Conservation (phyloP, 2,888 invertebrate genomes). For the Eumerus sabulonum region DNA sequence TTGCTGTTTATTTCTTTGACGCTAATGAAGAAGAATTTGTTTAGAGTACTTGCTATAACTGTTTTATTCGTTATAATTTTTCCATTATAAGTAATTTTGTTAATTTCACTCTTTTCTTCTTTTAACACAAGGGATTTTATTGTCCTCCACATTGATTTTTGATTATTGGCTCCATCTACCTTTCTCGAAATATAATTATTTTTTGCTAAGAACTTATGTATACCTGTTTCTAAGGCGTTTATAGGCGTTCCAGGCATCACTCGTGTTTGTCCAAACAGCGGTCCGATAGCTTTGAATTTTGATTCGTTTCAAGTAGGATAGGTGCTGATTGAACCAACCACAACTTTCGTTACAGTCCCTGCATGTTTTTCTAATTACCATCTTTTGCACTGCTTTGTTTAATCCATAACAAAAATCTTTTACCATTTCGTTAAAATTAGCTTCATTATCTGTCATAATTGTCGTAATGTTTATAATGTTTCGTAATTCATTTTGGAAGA, state of each 20-base stretch:
- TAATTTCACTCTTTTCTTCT: constrained; percentile 3
- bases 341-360: background rate
- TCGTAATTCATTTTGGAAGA: too few relatives aligned
- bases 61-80: constrained; percentile 13
- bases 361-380: background rate
- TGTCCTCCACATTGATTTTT: background rate
- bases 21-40: constrained; percentile 9
- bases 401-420: background rate
- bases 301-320: background rate
- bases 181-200: constrained; percentile 7
- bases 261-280: constrained; percentile 6
- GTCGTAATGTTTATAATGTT: background rate
- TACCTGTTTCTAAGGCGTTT: constrained; percentile 4
- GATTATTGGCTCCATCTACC: constrained; percentile 2
- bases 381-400: too few relatives aligned
- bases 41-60: background rate
- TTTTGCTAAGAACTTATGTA: constrained; percentile 1
- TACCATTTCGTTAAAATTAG: background rate
- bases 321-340: constrained; percentile 2
- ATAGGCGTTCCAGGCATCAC: background rate
- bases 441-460: background rate
- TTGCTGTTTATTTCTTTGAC: constrained; percentile 5
- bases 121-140: constrained; percentile 8
- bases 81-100: background rate
- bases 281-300: constrained; percentile 5